These are phyloP conservation scores for Coregonus ussuriensis DNA, from an alignment of 2,797 vertebrate genomes.

Conservation along the genomic window DNA sequence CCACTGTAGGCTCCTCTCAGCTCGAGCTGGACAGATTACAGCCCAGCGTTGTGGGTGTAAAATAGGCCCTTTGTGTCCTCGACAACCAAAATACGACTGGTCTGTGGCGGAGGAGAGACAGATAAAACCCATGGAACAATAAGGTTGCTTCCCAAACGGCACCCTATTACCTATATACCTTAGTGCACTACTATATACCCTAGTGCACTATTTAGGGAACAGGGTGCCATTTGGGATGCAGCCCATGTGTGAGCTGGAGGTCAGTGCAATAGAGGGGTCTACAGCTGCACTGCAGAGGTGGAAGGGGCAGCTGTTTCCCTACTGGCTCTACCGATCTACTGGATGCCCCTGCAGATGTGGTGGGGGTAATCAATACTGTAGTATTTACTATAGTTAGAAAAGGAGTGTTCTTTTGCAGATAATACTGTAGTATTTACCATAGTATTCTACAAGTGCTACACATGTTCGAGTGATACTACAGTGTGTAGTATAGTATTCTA, in stretches of 20 bases:
- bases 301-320: slow-evolving; percentile 56
- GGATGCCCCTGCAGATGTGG: no score
- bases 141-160: neutral
- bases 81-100: slow-evolving; percentile 5
- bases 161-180: no score
- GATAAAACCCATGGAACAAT: slow-evolving; percentile 24
- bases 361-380: no score
- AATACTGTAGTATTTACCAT: no score
- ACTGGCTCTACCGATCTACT: slow-evolving; percentile 40
- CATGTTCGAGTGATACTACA: no score
- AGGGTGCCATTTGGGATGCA: no score
- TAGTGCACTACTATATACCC: no score
- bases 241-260: slow-evolving; percentile 22
- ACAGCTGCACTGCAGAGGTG: slow-evolving; percentile 30
- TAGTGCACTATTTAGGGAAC: no score
- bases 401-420: no score
- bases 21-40: neutral
- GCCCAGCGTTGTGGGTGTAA: neutral
- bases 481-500: no score
- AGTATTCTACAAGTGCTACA: no score
- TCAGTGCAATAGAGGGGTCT: neutral
- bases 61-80: neutral
- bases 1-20: neutral
- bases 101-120: neutral
- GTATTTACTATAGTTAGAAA: no score